phyloP scores from a whole-genome alignment of 2,113 vertebrate species.

The Tupaia chinensis region DNA sequence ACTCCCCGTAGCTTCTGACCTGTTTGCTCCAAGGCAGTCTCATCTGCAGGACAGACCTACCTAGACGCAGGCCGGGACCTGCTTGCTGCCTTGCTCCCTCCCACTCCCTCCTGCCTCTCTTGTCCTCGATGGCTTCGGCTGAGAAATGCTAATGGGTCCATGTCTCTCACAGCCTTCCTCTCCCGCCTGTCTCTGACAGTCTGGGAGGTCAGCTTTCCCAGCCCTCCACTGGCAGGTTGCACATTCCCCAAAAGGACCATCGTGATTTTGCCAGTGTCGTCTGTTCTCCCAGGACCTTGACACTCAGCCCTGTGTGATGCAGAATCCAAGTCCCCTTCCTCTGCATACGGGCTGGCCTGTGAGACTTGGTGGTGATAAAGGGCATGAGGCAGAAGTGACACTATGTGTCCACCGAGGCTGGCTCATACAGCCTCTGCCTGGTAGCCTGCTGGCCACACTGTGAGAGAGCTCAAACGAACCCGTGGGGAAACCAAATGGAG shows the following conservation, averaged over 20 bases:
- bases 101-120: not conserved
- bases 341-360: not conserved
- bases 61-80: not conserved
- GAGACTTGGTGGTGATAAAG: not conserved
- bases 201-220: not conserved
- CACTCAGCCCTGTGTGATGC: fast-evolving
- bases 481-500: not conserved
- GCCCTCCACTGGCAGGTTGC: not conserved
- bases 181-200: not conserved
- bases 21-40: not conserved
- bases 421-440: not conserved
- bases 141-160: too few species aligned
- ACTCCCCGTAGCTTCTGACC: not conserved
- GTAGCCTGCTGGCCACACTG: not conserved
- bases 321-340: too few species aligned
- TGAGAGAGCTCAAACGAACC: not conserved
- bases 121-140: too few species aligned
- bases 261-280: not conserved
- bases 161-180: not conserved
- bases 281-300: not conserved
- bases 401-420: not conserved
- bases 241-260: not conserved
- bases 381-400: not conserved
- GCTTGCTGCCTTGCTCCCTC: not conserved
- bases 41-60: not conserved